These are phyloP conservation scores for Plutomurus gul DNA, from an alignment of 1,140 invertebrate genomes.

Conservation along the genomic window DNA sequence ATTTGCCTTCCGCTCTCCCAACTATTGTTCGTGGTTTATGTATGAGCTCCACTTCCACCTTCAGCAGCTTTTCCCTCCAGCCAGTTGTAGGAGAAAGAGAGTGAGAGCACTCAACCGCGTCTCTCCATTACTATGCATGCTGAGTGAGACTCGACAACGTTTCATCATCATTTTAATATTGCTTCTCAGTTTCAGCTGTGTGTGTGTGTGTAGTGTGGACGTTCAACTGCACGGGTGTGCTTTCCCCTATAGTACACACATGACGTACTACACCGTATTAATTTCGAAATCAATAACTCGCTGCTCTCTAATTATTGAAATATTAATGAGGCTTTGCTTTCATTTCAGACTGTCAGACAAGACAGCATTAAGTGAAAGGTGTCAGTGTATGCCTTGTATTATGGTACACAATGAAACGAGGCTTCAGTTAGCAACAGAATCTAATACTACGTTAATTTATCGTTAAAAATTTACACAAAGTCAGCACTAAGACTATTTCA, in stretches of 20 bases:
- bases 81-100: too few relatives aligned
- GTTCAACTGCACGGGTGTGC: neutral
- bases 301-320: neutral
- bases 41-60: too few relatives aligned
- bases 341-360: neutral
- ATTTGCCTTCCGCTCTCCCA: neutral
- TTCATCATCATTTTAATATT: slow-evolving; percentile 23
- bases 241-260: too few relatives aligned
- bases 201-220: too few relatives aligned
- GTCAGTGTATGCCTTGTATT: too few relatives aligned
- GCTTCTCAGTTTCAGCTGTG: neutral
- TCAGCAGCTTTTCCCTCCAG: too few relatives aligned
- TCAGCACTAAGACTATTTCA: neutral
- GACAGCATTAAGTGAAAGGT: too few relatives aligned
- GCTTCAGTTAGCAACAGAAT: too few relatives aligned
- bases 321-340: slow-evolving; percentile 2
- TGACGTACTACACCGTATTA: neutral
- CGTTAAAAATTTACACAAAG: neutral
- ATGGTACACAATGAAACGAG: too few relatives aligned
- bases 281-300: slow-evolving; percentile 11
- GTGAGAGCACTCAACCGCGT: too few relatives aligned
- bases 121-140: too few relatives aligned
- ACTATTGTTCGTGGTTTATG: neutral
- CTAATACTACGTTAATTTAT: slow-evolving; percentile 8
- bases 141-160: too few relatives aligned